Evolutionary conservation across 2,113 vertebrate genomes (phyloP).

Genomic region (Myotis brandtii): DNA sequence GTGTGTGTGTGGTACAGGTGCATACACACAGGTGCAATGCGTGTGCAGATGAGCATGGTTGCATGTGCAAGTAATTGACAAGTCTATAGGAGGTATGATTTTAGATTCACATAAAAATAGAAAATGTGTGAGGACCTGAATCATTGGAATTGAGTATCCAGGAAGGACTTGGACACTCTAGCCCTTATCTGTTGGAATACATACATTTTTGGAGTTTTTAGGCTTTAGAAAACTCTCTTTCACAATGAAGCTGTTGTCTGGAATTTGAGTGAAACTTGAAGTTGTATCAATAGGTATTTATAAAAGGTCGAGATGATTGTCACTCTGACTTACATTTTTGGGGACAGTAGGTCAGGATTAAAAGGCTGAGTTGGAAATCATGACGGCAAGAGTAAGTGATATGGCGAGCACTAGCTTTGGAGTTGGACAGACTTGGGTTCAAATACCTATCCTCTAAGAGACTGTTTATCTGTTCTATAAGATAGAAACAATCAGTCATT

Average conservation of each 20-base stretch:
- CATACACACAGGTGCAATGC: rapidly evolving
- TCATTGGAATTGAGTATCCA: neutral
- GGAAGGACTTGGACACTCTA: neutral
- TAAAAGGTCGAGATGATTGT: neutral
- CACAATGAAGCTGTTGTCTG: neutral
- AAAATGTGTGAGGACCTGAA: neutral
- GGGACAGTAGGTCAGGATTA: neutral
- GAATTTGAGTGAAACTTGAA: neutral
- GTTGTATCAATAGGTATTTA: neutral
- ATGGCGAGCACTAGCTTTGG: neutral
- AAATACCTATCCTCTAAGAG: neutral
- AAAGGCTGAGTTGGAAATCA: neutral
- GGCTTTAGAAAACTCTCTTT: neutral
- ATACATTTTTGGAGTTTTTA: neutral
- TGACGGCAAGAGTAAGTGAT: neutral
- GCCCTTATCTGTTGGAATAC: neutral
- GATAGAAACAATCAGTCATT: neutral
- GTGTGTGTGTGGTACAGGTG: too few species aligned
- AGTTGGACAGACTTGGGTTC: neutral
- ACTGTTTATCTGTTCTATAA: neutral
- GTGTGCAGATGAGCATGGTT: neutral
- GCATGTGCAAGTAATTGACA: neutral
- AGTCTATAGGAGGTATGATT: neutral
- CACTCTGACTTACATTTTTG: neutral
- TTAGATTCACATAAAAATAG: neutral